phyloP scores from a whole-genome alignment of 2,797 vertebrate species.

The Hyperoplus lanceolatus region DNA sequence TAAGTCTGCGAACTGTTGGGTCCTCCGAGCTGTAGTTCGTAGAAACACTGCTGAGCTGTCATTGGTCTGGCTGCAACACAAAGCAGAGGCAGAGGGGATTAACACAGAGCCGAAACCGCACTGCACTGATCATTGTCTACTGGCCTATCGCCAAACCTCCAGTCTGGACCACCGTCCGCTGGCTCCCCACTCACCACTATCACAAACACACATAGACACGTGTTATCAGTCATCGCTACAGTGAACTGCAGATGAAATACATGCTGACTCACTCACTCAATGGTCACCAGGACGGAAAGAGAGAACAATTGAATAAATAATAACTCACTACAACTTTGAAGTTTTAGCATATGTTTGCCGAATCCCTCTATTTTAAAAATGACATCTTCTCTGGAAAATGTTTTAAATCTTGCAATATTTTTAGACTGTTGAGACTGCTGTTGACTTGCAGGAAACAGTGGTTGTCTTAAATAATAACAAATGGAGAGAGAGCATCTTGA shows the following conservation, averaged over 20 bases:
- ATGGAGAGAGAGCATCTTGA: background rate
- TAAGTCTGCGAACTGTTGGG: background rate
- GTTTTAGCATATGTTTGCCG: background rate
- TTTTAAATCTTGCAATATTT: constrained; percentile 1
- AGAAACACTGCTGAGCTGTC: constrained; percentile 43
- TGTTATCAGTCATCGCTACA: constrained; percentile 52
- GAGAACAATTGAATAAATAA: background rate
- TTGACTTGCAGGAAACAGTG: background rate
- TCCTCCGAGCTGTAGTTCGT: constrained; percentile 10
- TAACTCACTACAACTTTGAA: background rate
- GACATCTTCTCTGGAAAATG: background rate
- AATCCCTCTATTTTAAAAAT: background rate
- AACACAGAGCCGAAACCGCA: constrained; percentile 54
- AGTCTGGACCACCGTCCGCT: constrained; percentile 69
- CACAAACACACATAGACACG: constrained; percentile 49
- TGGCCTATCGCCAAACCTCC: constrained; percentile 58
- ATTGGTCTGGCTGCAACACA: constrained; percentile 57
- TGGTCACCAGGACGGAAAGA: background rate
- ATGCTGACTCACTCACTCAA: constrained; percentile 19
- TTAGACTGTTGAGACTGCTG: too few species aligned
- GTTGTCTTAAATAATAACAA: background rate
- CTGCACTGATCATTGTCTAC: constrained; percentile 50
- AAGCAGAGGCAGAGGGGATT: constrained; percentile 67
- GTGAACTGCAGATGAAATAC: constrained; percentile 31
- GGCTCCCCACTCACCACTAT: constrained; percentile 53